Base-by-base conservation (phyloP, 2,888 invertebrate genomes). In the Cistogaster globosa region DNA sequence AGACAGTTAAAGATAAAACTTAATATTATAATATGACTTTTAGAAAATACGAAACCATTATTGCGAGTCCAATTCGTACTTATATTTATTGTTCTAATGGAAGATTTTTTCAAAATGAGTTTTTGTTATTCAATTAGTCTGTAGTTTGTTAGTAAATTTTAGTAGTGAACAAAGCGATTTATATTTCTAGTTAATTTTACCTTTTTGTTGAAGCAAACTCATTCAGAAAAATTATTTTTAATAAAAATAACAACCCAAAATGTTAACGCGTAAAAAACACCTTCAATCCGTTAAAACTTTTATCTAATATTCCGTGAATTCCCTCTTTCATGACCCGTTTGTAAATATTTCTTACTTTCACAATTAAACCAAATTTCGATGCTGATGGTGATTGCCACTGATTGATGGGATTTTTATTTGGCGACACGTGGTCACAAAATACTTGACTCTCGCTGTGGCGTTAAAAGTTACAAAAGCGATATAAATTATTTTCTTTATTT, bases 351-450 rank as follows among this genome's bases (percentile, higher is more conserved):
- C 22, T 38, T 62, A 32, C 5, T 38, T 48, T 48, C 22, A 58
- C 58, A 32, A 26, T 75, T 55, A 20, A 22, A 36, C 38, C 55
- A 80, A 60, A n/a, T 75, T 75, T 68, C 45, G 69, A 71, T 65
- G 83, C 74, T 68, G 68, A 22, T 74, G 80, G 79, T 71, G 58
- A 71, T 69, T 79, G 53, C 55, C 57, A 85, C 74, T 85, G 81
- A 85, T 82, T 85, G 84, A 82, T 82, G 63, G 62, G 16, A 16
- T 63, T 84, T 78, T 82, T 62, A 53, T 78, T 74, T 58, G 65
- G 81, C 81, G 84, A 85, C 84, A 81, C 74, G 81, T 85, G 82
- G 82, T 81, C 84, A 69, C 84, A 81, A 81, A 63, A 72, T 81
- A 57, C 84, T 84, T 84, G 84, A 84, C 84, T 81, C 81, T 77